phyloP scores from a whole-genome alignment of 1,140 invertebrate species.

The Drosophila virilis region DNA sequence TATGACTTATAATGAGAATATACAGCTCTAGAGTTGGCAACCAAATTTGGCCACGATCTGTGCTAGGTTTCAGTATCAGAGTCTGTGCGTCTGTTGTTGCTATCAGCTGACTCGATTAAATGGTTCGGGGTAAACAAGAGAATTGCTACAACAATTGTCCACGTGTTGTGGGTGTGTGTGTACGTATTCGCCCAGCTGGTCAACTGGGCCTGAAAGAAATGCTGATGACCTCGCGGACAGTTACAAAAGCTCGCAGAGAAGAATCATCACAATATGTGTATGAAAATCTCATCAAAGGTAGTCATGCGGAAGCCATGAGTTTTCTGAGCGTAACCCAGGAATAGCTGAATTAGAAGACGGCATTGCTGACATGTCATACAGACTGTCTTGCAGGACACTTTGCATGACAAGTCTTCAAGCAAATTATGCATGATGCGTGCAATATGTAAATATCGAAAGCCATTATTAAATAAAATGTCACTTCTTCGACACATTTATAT shows the following conservation, averaged over 20 bases:
- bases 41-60: slow-evolving; percentile 34
- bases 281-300: too few species aligned
- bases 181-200: not conserved
- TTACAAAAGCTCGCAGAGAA: too few species aligned
- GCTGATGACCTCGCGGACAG: too few species aligned
- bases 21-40: slow-evolving; percentile 3
- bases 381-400: too few species aligned
- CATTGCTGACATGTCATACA: too few species aligned
- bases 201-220: too few species aligned
- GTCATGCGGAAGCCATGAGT: too few species aligned
- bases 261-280: too few species aligned
- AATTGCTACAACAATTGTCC: slow-evolving; percentile 1
- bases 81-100: not conserved
- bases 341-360: too few species aligned
- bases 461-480: not conserved
- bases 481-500: not conserved
- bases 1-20: slow-evolving; percentile 30
- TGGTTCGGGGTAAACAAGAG: slow-evolving; percentile 23
- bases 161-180: slow-evolving; percentile 9
- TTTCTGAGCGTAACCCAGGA: too few species aligned
- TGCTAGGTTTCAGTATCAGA: slow-evolving; percentile 1
- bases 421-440: not conserved
- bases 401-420: slow-evolving; percentile 4
- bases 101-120: slow-evolving; percentile 52
- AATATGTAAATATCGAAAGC: too few species aligned